Evolutionary conservation across 1,140 invertebrate genomes (phyloP).

Genomic region (Ylistrum balloti): DNA sequence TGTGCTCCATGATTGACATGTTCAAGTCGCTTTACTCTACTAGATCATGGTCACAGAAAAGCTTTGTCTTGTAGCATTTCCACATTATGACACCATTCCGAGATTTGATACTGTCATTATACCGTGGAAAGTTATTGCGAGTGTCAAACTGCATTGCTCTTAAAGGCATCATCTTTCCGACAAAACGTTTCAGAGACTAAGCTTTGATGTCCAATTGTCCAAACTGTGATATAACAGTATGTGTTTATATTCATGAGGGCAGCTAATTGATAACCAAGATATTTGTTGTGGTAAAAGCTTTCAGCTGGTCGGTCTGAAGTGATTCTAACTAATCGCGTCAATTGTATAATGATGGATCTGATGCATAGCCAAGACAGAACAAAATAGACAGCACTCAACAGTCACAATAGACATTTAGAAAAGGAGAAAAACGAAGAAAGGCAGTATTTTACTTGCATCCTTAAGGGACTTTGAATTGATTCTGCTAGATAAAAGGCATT

Average conservation of each 20-base stretch:
- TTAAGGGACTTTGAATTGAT: background rate
- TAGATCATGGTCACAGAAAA: slow-evolving; percentile 15
- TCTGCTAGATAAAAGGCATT: slow-evolving; percentile 1
- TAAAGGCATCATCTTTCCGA: background rate
- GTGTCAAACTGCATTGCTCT: background rate
- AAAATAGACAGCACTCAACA: background rate
- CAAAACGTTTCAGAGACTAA: background rate
- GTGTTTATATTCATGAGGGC: slow-evolving; percentile 13
- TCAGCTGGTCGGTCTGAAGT: background rate
- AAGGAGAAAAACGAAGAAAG: slow-evolving; percentile 29
- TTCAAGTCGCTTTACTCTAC: background rate
- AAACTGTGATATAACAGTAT: slow-evolving; percentile 25
- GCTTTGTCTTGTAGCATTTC: background rate
- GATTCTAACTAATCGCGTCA: slow-evolving; percentile 38
- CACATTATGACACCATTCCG: background rate
- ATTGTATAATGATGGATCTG: background rate
- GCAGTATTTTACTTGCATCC: background rate
- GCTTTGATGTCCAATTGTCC: background rate
- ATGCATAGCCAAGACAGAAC: background rate
- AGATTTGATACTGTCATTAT: slow-evolving; percentile 28
- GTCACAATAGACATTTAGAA: slow-evolving; percentile 16
- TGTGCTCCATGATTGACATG: background rate
- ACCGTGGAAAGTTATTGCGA: background rate
- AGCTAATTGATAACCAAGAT: slow-evolving; percentile 9
- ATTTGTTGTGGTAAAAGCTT: background rate